Conservation (phyloP, 2,797 vertebrate genomes). For the Pterois miles region DNA sequence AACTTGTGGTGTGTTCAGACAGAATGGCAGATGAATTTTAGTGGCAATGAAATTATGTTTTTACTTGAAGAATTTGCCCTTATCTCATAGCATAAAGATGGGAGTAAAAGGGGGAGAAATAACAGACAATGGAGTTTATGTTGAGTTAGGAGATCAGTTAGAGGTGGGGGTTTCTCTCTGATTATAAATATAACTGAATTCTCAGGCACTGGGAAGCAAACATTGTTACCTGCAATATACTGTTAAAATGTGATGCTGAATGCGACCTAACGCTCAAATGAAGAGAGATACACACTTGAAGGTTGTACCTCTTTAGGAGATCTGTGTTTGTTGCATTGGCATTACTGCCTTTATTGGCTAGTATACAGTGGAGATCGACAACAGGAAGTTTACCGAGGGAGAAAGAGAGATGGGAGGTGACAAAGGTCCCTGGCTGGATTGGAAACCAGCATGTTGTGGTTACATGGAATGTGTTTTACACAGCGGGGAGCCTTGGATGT, state of each 20-base stretch:
- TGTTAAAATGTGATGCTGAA: neutral
- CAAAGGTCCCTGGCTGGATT: neutral
- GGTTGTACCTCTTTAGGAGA: too few species aligned
- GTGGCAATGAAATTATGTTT: neutral
- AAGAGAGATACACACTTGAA: too few species aligned
- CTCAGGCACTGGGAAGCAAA: too few species aligned
- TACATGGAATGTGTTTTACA: neutral
- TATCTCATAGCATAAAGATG: neutral
- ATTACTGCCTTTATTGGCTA: neutral
- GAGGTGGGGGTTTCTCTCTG: too few species aligned
- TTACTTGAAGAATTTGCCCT: too few species aligned
- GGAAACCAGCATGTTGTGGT: constrained; percentile 15
- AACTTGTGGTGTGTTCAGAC: neutral
- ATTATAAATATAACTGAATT: too few species aligned
- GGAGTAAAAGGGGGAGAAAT: neutral
- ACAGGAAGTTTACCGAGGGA: neutral
- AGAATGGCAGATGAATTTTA: neutral
- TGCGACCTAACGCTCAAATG: too few species aligned
- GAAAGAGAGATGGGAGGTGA: neutral
- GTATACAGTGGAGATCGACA: neutral
- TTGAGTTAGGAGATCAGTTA: too few species aligned
- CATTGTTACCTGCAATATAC: neutral
- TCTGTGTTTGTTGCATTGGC: neutral
- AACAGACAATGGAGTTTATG: too few species aligned
- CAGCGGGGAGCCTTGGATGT: neutral